Base-by-base conservation (phyloP, 2,113 vertebrate species). In the Corythornis vintsioides region DNA sequence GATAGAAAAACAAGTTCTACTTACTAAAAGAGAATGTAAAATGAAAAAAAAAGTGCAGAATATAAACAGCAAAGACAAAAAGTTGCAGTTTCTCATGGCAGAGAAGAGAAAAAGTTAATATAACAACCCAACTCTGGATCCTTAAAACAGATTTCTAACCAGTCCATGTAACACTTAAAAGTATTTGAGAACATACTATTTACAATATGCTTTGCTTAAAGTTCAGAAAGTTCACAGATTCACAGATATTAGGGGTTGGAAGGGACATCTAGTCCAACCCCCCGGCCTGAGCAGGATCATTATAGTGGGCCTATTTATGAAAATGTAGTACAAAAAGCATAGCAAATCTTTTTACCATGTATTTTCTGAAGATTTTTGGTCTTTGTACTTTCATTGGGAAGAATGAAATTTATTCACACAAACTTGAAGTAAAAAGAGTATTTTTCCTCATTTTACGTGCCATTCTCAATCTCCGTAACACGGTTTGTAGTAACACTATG, bases 201-300 rank as follows among this genome's bases (percentile, higher is more conserved):
- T 83, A 91, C 10, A 90, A 93, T 26, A 86, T 48, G 15, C 42
- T 86, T 94, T 84, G 69, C 50, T 93, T 91, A 28, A 77, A 83
- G 42, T 59, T 92, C 57, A 94, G 59, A 88, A 86, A 79, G 28
- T 83, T 38, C 38, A 38, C 38, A 38, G 9, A 38, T 38, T 38
- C 38, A 38, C 38, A 38, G 38, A 38, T 10, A 38, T 38, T 38
- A 38, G 38, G 38, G 38, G 38, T 38, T 38, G 38, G 38, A 38
- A 38, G 38, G 38, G 38, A 38, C 38, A 38, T 38, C 38, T 38
- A 38, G 38, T 38, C 38, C 38, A 38, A 38, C 38, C 38, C 38
- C 9, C 38, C 38, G 38, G 38, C 38, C 38, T 38, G 38, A 38
- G 38, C 38, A 38, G 38, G 38, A 38, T 38, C 38, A 38, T 80